Percentiles rank a stretch among this genome's conserved stretches.
phyloP scores from a whole-genome alignment of 2,888 invertebrate genomes.

The Hipparchia sbordonii region DNA sequence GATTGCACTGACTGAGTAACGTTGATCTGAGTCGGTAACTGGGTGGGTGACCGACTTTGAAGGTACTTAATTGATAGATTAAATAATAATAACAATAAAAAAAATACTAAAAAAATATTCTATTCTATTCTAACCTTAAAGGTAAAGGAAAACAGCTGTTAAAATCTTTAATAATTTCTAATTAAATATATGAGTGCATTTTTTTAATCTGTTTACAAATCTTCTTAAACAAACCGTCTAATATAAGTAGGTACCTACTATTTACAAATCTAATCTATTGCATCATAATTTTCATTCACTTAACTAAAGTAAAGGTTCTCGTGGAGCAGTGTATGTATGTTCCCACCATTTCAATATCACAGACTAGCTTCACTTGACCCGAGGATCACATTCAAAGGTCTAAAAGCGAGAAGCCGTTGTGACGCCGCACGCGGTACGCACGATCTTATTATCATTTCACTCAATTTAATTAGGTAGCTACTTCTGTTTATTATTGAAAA shows the following conservation, averaged over 20 bases:
- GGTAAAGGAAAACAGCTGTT: no score
- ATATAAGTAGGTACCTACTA: neutral
- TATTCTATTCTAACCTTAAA: no score
- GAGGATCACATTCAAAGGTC: slow-evolving; percentile 44
- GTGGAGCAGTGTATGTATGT: slow-evolving; percentile 16
- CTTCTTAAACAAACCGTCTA: no score
- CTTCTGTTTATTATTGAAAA: neutral
- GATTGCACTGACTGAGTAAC: no score
- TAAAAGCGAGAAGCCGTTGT: slow-evolving; percentile 15
- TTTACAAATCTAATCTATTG: neutral
- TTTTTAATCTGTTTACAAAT: no score
- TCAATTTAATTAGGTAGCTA: neutral
- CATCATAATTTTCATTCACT: neutral
- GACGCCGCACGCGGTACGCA: slow-evolving; percentile 4
- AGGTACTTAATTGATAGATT: no score
- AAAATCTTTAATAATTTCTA: no score
- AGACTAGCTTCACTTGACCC: slow-evolving; percentile 46
- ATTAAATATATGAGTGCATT: no score
- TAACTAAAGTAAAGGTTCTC: neutral
- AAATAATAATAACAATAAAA: no score
- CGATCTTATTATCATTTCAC: neutral
- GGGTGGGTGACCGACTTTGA: no score
- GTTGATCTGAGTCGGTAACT: no score
- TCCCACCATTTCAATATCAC: slow-evolving; percentile 42
- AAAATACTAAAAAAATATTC: no score